phyloP scores from a whole-genome alignment of 2,113 vertebrate species.

The Chrysochloris asiatica region DNA sequence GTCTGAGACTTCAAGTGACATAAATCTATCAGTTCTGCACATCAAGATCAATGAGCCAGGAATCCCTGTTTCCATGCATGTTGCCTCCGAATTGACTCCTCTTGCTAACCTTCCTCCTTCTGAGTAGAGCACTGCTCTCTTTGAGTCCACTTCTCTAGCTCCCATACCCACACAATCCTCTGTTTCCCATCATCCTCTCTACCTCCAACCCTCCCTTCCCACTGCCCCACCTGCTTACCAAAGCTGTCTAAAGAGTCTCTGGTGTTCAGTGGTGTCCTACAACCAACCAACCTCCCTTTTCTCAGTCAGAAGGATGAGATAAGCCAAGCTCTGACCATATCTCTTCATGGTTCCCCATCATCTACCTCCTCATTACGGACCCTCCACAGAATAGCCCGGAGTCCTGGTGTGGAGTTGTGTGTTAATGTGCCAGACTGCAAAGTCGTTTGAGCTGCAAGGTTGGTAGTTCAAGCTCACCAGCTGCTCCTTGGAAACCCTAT shows the following conservation, averaged over 20 bases:
- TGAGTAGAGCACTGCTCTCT: not conserved
- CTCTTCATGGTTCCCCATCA: not conserved
- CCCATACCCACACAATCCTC: not conserved
- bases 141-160: fast-evolving
- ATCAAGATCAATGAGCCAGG: not conserved
- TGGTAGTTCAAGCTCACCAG: no score
- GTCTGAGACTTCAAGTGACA: not conserved
- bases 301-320: not conserved
- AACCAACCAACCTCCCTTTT: no score
- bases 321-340: fast-evolving
- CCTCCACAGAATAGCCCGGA: no score
- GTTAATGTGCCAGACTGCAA: no score
- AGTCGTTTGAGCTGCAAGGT: no score
- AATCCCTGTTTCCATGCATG: not conserved
- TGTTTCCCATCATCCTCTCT: not conserved
- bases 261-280: not conserved
- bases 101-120: not conserved
- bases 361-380: no score
- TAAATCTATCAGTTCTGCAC: no score
- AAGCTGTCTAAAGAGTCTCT: not conserved
- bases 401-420: no score
- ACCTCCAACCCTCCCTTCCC: not conserved
- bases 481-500: no score
- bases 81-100: not conserved
- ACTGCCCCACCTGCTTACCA: not conserved